Evolutionary conservation across 2,113 vertebrate genomes (phyloP).

Genomic region (Lepus europaeus): DNA sequence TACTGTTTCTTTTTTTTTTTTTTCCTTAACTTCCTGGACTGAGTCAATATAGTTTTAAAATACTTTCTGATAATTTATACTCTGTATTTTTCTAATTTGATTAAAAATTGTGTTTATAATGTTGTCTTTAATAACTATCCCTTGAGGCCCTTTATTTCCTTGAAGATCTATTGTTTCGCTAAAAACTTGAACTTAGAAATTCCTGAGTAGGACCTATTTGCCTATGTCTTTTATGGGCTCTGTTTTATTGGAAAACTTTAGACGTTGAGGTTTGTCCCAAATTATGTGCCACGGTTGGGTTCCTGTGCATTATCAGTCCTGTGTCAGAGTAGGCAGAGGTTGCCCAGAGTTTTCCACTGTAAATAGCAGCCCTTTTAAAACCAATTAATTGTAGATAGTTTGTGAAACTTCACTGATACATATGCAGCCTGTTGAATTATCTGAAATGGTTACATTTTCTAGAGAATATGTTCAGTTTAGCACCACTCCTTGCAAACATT

Average conservation of each 20-base stretch:
- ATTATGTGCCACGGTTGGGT: neutral
- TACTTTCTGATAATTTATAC: conserved; percentile 16
- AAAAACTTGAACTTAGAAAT: neutral
- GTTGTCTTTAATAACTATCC: neutral
- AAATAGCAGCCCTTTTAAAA: neutral
- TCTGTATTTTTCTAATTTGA: neutral
- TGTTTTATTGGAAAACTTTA: conserved; percentile 25
- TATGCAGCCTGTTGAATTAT: neutral
- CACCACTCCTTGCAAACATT: neutral
- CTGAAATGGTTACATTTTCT: conserved; percentile 27
- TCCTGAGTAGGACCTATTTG: neutral
- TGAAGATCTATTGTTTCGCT: conserved; percentile 47
- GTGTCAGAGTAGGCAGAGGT: neutral
- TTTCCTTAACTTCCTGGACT: neutral
- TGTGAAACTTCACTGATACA: conserved; percentile 7
- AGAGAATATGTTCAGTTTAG: conserved; percentile 5
- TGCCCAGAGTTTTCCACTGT: neutral
- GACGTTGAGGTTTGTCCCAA: neutral
- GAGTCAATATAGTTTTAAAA: conserved; percentile 23
- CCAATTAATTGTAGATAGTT: conserved; percentile 35
- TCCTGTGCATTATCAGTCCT: conserved; percentile 12
- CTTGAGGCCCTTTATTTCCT: neutral
- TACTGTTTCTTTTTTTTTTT: neutral
- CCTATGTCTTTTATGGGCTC: accelerated
- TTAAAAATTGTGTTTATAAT: conserved; percentile 23